These are phyloP conservation scores for Empis stercorea DNA, from an alignment of 2,888 invertebrate species.

Conservation along the genomic window DNA sequence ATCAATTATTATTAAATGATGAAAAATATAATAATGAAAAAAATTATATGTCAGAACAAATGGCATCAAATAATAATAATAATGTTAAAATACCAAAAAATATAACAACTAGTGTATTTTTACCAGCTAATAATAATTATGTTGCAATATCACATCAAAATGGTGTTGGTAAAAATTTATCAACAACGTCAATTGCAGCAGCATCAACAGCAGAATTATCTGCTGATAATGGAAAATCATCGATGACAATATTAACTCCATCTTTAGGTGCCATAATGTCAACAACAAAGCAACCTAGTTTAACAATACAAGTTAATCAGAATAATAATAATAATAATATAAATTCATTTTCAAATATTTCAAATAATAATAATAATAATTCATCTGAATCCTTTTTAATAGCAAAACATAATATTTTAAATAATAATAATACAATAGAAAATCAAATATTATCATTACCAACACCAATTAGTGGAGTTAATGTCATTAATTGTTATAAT, in stretches of 20 bases:
- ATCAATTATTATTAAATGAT: too few species aligned
- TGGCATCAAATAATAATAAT: neutral
- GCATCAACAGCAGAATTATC: neutral
- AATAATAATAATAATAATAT: constrained; percentile 15
- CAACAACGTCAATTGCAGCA: neutral
- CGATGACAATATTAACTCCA: neutral
- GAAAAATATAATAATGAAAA: too few species aligned
- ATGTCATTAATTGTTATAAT: constrained; percentile 1
- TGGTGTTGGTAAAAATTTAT: neutral
- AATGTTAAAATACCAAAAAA: neutral
- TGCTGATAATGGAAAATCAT: neutral
- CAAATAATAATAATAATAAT: neutral
- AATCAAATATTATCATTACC: neutral
- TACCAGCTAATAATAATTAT: neutral
- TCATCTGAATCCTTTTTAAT: neutral
- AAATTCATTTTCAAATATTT: neutral
- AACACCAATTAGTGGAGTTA: neutral
- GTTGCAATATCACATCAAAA: neutral
- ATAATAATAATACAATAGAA: neutral
- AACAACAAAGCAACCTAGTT: constrained; percentile 25
- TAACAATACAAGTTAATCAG: constrained; percentile 35
- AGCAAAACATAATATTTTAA: neutral
- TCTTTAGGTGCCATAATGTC: constrained; percentile 14
- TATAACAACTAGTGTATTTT: neutral
- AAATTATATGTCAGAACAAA: neutral